Percentiles rank a stretch among this genome's conserved stretches.
Evolutionary conservation across 2,113 vertebrate species (phyloP).

Genomic region (Brachirus orientalis): DNA sequence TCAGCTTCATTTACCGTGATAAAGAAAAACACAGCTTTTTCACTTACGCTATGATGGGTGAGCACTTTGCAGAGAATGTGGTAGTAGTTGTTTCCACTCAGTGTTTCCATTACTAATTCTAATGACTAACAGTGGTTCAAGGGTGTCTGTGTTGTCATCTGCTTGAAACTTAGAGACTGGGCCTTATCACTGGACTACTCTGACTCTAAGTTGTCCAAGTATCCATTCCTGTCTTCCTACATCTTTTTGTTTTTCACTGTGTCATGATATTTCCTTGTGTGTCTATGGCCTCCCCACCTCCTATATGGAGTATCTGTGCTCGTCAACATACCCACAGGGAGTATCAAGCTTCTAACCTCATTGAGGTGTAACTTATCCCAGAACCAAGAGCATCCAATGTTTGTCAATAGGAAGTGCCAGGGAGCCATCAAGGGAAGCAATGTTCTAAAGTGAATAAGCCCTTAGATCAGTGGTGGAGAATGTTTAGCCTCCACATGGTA

Average conservation of each 20-base stretch:
- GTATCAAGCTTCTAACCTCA: constrained; percentile 59
- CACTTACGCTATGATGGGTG: constrained; percentile 45
- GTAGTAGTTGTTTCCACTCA: constrained; percentile 66
- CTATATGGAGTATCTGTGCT: neutral
- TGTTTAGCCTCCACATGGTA: neutral
- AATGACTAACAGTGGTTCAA: constrained; percentile 66
- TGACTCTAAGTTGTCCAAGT: constrained; percentile 17
- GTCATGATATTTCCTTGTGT: constrained; percentile 20
- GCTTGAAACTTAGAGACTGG: constrained; percentile 36
- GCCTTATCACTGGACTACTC: constrained; percentile 35
- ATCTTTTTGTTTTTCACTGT: constrained; percentile 34
- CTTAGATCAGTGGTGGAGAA: constrained; percentile 6
- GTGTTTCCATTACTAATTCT: constrained; percentile 64
- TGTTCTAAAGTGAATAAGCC: constrained; percentile 20
- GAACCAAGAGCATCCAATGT: constrained; percentile 31
- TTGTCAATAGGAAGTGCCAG: constrained; percentile 36
- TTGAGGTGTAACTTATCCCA: constrained; percentile 43
- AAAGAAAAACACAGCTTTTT: constrained; percentile 72
- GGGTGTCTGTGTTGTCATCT: constrained; percentile 57
- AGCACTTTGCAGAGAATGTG: constrained; percentile 51
- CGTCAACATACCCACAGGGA: constrained; percentile 39
- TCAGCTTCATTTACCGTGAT: constrained; percentile 71
- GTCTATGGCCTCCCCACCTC: constrained; percentile 1
- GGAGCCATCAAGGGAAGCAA: constrained; percentile 26
- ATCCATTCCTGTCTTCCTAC: constrained; percentile 12